Evolutionary conservation across 2,888 invertebrate genomes (phyloP).

Genomic region (Lypha dubia): DNA sequence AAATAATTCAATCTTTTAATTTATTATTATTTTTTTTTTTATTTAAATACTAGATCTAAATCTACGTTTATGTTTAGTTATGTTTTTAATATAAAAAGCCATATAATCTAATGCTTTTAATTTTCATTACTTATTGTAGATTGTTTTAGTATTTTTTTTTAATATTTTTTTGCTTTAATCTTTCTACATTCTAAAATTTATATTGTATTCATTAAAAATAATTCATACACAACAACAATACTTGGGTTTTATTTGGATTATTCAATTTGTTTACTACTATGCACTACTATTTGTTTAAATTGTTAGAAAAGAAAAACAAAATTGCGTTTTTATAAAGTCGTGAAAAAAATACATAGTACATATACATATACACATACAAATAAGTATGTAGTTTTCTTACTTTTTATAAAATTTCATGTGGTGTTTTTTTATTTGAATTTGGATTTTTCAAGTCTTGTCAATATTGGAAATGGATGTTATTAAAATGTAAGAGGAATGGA

Average conservation of each 20-base stretch:
- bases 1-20: no score
- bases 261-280: conserved; percentile 43
- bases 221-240: conserved; percentile 71
- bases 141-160: conserved; percentile 29
- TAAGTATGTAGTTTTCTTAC: background rate
- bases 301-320: conserved; percentile 41
- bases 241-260: conserved; percentile 70
- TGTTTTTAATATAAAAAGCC: conserved; percentile 51
- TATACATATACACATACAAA: no score
- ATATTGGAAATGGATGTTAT: background rate
- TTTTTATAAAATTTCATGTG: conserved; percentile 24
- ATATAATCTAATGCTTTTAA: conserved; percentile 58
- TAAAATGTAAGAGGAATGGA: background rate
- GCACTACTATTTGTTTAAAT: conserved; percentile 34
- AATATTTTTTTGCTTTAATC: conserved; percentile 59
- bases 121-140: conserved; percentile 27
- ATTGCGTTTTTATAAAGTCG: background rate
- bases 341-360: no score
- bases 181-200: conserved; percentile 63
- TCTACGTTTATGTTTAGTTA: conserved; percentile 27
- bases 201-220: conserved; percentile 59
- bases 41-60: conserved; percentile 45
- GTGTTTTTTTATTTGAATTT: conserved; percentile 19
- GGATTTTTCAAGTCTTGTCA: background rate
- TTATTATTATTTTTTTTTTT: background rate